Base-by-base conservation (phyloP, 2,113 vertebrate species). In the Riparia riparia region DNA sequence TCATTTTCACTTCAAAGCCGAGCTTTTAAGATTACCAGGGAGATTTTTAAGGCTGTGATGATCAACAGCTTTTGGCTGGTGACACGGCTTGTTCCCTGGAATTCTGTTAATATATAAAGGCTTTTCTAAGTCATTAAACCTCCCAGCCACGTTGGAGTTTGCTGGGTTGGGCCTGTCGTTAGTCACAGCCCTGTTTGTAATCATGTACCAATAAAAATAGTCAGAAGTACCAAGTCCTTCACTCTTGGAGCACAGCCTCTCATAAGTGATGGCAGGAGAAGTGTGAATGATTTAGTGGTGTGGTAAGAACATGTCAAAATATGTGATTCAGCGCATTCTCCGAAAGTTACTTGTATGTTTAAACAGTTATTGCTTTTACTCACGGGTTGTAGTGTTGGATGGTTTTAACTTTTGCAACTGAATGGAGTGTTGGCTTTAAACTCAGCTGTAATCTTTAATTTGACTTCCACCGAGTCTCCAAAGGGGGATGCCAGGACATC, bases 1-100 rank as follows among this genome's bases (percentile, higher is more conserved):
- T 64, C 2, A 74, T 91, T 95, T 90, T 94, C 81, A 91, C 89
- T 90, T 95, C 95, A 94, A 95, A 95, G 89, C 53, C 6, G 5
- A 26, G 18, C 51, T 95, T 83, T 71, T 20, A 76, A 76, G 65
- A 72, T 92, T 56, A 66, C 57, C 57, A 37, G 77, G 22, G 68
- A 79, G 77, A 60, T 66, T 65, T 49, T 76, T 25, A 50, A 58
- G 65, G 61, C 83, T 86, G 80, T 15, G 56, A n/a, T 54, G 85
- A 78, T 92, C 56, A 63, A 49, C 88, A 82, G 45, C 79, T 60
- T 83, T 82, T 8, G 3, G 71, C 28, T 60, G 7, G 53, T 69
- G 41, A 5, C 1, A 26, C 39, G 18, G 31, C 39, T 61, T 12
- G 29, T 29, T 47, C 34, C 0, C 0, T 64, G 54, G n/a, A 63